Evolutionary conservation across 2,888 invertebrate species (phyloP).

Genomic region (Mimachlamys varia): DNA sequence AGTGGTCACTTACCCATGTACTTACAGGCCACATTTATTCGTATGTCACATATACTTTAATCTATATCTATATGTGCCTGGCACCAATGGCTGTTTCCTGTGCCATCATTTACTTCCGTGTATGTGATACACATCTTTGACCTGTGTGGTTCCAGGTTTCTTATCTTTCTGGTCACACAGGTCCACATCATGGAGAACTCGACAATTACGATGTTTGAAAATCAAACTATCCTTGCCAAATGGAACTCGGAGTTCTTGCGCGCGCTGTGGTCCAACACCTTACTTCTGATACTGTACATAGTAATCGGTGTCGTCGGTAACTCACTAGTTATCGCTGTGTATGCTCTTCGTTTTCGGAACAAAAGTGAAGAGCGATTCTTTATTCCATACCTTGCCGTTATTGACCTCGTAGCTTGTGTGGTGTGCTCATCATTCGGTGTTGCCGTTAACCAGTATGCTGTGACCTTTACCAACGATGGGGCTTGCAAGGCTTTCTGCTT

Average conservation of each 20-base stretch:
- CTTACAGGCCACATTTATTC: too few species aligned
- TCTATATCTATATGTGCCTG: too few species aligned
- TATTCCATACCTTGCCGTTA: slow-evolving; percentile 47
- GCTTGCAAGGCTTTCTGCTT: slow-evolving; percentile 43
- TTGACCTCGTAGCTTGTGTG: slow-evolving; percentile 45
- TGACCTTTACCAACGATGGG: slow-evolving; percentile 32
- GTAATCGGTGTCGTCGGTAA: slow-evolving; percentile 44
- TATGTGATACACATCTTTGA: not conserved
- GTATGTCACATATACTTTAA: too few species aligned
- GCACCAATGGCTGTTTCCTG: too few species aligned
- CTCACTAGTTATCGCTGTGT: slow-evolving; percentile 42
- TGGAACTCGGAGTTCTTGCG: not conserved
- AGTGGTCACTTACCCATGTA: too few species aligned
- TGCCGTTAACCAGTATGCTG: slow-evolving; percentile 40
- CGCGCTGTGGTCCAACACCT: not conserved
- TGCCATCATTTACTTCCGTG: not conserved
- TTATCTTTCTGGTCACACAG: not conserved
- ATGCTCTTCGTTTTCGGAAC: slow-evolving; percentile 34
- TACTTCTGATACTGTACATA: not conserved
- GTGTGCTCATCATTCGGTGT: slow-evolving; percentile 41
- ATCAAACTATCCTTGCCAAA: not conserved
- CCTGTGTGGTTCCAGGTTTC: not conserved
- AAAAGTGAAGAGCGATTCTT: slow-evolving; percentile 51
- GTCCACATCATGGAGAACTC: not conserved
- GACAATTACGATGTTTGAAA: not conserved